Percentiles rank a stretch among this genome's conserved stretches.
Evolutionary conservation across 92 coral and sea anemone species (phyloP).

Genomic region (Porites divaricata): DNA sequence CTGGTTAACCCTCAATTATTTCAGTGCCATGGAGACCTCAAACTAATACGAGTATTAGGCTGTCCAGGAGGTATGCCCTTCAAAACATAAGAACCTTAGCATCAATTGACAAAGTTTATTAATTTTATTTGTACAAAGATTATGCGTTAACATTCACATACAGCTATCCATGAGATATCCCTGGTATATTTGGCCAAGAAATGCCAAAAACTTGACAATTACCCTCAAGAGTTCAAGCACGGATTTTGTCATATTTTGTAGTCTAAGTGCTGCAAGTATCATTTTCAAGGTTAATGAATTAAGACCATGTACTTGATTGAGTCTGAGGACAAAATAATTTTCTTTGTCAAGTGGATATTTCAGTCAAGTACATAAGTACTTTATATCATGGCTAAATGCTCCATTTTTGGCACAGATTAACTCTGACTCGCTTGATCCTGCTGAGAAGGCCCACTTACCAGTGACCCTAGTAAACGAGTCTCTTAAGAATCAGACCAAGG

Average conservation of each 20-base stretch:
- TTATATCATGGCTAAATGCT: no score
- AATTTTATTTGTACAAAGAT: neutral
- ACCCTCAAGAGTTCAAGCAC: neutral
- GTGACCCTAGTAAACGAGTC: conserved; percentile 56
- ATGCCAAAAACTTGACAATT: neutral
- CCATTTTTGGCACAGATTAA: conserved; percentile 6
- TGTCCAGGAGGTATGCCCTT: neutral
- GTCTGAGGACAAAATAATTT: no score
- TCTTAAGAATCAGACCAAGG: conserved; percentile 84
- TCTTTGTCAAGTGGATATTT: neutral
- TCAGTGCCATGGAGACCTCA: neutral
- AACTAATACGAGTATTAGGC: no score
- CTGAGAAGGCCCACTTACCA: neutral
- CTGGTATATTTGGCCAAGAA: neutral
- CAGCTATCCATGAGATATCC: neutral
- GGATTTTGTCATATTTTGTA: no score
- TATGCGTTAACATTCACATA: no score
- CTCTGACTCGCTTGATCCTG: neutral
- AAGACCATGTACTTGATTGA: no score
- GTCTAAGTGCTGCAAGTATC: no score
- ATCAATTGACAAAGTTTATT: neutral
- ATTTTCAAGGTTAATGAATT: no score
- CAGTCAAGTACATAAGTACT: neutral
- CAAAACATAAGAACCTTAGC: conserved; percentile 10
- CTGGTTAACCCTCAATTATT: neutral